Conservation (phyloP, 2,113 vertebrate genomes). For the Labeo catla region DNA sequence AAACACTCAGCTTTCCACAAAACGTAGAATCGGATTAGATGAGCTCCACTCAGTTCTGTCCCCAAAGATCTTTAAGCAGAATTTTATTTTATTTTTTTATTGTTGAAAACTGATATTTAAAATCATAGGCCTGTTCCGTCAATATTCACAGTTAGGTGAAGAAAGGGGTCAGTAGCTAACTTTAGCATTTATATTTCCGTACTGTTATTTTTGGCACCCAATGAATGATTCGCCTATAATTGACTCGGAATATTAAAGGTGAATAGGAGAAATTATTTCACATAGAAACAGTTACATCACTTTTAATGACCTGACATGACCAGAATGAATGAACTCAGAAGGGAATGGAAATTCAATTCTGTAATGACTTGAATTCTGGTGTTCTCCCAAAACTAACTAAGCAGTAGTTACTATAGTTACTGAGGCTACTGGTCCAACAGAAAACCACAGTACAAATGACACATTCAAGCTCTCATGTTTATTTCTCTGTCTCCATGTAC, state of each 20-base stretch:
- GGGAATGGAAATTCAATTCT: conserved; percentile 68
- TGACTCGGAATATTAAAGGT: neutral
- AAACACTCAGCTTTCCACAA: neutral
- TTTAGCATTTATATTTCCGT: neutral
- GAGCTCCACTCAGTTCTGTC: neutral
- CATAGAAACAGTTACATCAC: conserved; percentile 36
- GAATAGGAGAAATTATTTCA: neutral
- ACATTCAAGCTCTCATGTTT: neutral
- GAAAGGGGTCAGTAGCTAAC: neutral
- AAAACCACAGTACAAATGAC: neutral
- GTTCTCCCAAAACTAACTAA: conserved; percentile 63
- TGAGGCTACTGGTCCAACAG: neutral
- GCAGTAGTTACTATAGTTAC: neutral
- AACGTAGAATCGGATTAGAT: neutral
- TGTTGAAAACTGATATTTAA: too few species aligned
- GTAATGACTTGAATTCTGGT: conserved; percentile 58
- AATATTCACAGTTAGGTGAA: neutral
- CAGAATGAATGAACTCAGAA: conserved; percentile 49
- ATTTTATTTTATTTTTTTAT: too few species aligned
- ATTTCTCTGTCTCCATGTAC: neutral
- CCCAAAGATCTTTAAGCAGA: neutral
- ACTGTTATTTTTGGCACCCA: neutral
- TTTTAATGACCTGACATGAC: conserved; percentile 13
- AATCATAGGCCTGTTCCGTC: neutral
- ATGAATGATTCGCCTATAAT: neutral